These are phyloP conservation scores for Tribolium madens DNA, from an alignment of 1,140 invertebrate genomes.

Conservation along the genomic window DNA sequence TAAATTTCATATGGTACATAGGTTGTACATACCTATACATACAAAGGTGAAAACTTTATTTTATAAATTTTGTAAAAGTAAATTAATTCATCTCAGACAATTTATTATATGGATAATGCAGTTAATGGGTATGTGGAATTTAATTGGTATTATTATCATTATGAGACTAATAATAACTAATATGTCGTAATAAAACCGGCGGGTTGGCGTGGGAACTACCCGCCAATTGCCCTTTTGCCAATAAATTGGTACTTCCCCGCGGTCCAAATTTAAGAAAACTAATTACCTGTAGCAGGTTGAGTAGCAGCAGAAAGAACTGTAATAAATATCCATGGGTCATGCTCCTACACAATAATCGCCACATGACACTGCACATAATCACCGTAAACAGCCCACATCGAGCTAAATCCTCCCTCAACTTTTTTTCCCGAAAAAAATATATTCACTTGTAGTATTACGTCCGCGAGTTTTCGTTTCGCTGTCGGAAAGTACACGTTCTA, in stretches of 20 bases:
- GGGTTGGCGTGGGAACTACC: not conserved
- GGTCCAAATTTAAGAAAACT: not conserved
- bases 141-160: not conserved
- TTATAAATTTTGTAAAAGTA: not conserved
- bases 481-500: conserved; percentile 20
- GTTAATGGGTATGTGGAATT: conserved; percentile 23
- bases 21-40: too few relatives aligned
- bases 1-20: too few relatives aligned
- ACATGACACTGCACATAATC: conserved; percentile 68
- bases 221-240: not conserved
- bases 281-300: conserved; percentile 66
- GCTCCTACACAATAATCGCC: conserved; percentile 67
- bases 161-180: not conserved
- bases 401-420: conserved; percentile 27
- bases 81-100: not conserved
- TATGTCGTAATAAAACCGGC: not conserved
- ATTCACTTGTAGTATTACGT: conserved; percentile 10
- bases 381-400: conserved; percentile 57
- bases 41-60: too few relatives aligned
- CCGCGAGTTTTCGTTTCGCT: conserved; percentile 11
- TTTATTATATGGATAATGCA: conserved; percentile 21
- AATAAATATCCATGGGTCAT: conserved; percentile 68
- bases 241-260: not conserved
- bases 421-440: not conserved
- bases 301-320: conserved; percentile 66